These are phyloP conservation scores for Trogon melanurus DNA, from an alignment of 2,113 vertebrate species.

Conservation along the genomic window DNA sequence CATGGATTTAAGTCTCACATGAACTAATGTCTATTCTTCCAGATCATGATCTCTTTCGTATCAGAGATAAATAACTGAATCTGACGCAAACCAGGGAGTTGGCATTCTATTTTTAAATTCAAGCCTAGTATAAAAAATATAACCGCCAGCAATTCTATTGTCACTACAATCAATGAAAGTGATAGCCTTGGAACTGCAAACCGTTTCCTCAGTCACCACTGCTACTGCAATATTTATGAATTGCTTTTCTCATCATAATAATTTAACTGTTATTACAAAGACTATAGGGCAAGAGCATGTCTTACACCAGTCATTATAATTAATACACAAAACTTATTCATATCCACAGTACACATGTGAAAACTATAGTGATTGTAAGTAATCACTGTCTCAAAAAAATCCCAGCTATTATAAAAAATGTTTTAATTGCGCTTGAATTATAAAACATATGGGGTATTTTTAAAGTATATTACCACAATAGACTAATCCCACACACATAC, in stretches of 20 bases:
- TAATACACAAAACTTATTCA: neutral
- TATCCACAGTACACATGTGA: neutral
- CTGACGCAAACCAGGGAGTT: neutral
- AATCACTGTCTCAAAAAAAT: neutral
- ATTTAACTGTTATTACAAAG: neutral
- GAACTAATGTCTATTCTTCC: neutral
- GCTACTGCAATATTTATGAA: conserved; percentile 27
- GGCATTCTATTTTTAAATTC: conserved; percentile 34
- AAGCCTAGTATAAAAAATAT: conserved; percentile 23
- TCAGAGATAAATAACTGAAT: neutral
- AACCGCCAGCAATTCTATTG: conserved; percentile 28
- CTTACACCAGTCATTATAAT: neutral
- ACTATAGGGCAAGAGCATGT: neutral
- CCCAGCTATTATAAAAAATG: neutral
- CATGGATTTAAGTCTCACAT: neutral
- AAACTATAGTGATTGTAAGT: neutral
- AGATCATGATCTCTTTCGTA: neutral
- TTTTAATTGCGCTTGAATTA: neutral
- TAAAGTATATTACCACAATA: neutral
- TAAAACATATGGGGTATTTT: neutral
- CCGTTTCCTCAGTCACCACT: neutral
- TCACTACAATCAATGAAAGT: conserved; percentile 10
- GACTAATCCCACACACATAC: fast-evolving
- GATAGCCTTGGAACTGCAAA: neutral
- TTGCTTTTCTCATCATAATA: neutral